Conservation (phyloP, 2,113 vertebrate genomes). For the Aepyceros melampus region DNA sequence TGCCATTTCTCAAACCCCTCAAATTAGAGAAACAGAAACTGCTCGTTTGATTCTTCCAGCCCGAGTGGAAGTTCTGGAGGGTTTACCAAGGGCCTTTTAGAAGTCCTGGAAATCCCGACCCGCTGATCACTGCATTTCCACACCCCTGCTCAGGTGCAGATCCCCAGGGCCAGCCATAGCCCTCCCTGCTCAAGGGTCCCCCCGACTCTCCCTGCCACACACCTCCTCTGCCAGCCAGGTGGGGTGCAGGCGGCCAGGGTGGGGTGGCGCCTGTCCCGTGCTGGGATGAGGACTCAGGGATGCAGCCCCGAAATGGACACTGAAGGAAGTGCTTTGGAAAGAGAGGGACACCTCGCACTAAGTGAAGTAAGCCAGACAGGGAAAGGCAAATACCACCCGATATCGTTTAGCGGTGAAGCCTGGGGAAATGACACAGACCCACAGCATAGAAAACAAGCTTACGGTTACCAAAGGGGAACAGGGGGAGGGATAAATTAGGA, state of each 20-base stretch:
- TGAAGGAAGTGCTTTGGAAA: background rate
- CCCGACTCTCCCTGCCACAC: too few relatives aligned
- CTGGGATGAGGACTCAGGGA: background rate
- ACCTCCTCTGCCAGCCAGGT: background rate
- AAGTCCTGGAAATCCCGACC: background rate
- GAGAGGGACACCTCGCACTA: background rate
- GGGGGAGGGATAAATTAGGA: background rate
- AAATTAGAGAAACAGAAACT: background rate
- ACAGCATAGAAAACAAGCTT: background rate
- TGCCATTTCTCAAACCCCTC: background rate
- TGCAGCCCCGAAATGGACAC: background rate
- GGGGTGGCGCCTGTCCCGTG: rapidly evolving
- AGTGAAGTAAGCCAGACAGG: background rate
- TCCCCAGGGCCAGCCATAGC: too few relatives aligned
- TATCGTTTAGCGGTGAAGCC: background rate
- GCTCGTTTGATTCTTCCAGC: background rate
- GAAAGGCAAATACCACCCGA: background rate
- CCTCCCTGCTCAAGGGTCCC: background rate
- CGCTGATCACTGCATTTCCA: background rate
- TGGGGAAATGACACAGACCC: background rate
- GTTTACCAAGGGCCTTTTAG: background rate
- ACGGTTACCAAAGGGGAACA: rapidly evolving
- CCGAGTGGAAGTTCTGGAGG: background rate
- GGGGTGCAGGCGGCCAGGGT: background rate
- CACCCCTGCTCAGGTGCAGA: background rate